These are phyloP conservation scores for Rattus norvegicus DNA, from an alignment of 2,113 vertebrate species.

Conservation along the genomic window DNA sequence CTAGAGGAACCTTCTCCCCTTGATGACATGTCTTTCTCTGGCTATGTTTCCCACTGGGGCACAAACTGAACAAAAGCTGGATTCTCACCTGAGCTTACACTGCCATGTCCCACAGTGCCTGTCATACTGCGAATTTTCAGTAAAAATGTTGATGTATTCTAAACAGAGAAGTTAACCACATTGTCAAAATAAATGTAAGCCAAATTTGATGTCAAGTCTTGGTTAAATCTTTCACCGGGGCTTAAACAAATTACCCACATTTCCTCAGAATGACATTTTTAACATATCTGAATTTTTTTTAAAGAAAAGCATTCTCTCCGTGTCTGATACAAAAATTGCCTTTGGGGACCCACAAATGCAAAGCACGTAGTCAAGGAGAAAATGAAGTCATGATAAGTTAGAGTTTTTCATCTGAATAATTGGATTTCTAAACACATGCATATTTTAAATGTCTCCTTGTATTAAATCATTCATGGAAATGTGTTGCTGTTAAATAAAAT, in stretches of 20 bases:
- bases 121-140: too few species aligned
- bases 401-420: conserved; percentile 43
- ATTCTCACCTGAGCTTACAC: neutral
- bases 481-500: conserved; percentile 67
- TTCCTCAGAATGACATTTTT: neutral
- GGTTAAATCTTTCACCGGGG: neutral
- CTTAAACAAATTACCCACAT: neutral
- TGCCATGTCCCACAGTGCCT: neutral
- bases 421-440: conserved; percentile 57
- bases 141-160: neutral
- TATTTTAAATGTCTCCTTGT: conserved; percentile 60
- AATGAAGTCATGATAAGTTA: conserved; percentile 1
- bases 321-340: neutral
- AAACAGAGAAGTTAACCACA: neutral
- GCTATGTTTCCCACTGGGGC: neutral
- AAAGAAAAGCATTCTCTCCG: neutral
- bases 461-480: conserved; percentile 72
- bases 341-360: neutral
- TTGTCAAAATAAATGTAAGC: neutral
- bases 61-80: accelerated
- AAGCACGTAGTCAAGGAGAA: neutral
- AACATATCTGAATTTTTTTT: neutral
- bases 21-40: neutral
- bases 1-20: neutral
- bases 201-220: neutral